Conservation (phyloP, 2,113 vertebrate genomes). For the Corvus hawaiiensis region DNA sequence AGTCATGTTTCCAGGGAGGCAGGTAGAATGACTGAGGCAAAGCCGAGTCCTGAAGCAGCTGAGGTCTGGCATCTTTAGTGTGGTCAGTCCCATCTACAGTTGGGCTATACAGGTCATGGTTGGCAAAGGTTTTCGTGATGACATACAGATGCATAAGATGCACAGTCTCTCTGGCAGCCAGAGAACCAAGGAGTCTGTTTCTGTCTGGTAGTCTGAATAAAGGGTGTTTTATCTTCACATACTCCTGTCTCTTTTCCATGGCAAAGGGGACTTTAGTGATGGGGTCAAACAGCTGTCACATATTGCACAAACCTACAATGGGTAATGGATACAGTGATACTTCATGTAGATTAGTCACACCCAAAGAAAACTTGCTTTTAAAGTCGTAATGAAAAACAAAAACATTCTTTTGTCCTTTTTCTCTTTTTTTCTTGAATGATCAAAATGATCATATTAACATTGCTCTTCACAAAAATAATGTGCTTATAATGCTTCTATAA, state of each 20-base stretch:
- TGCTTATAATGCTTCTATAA: neutral
- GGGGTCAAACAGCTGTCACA: constrained; percentile 53
- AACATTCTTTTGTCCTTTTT: neutral
- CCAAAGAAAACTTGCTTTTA: constrained; percentile 23
- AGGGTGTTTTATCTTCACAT: constrained; percentile 29
- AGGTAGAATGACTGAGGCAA: neutral
- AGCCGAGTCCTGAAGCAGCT: neutral
- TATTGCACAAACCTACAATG: constrained; percentile 10
- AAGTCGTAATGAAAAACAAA: constrained; percentile 24
- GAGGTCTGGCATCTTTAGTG: neutral
- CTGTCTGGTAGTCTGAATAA: constrained; percentile 19
- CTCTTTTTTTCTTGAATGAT: neutral
- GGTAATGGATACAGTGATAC: constrained; percentile 54
- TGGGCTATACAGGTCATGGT: neutral
- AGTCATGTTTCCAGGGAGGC: neutral
- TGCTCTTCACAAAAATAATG: neutral
- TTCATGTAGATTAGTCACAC: constrained; percentile 50
- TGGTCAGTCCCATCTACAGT: neutral
- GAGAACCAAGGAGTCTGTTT: neutral
- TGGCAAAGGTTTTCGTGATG: neutral
- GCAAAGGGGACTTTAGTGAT: neutral
- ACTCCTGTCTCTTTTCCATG: neutral
- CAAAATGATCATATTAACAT: neutral
- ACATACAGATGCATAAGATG: neutral
- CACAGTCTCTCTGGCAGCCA: neutral